Evolutionary conservation across 2,113 vertebrate species (phyloP), one percentile per base, ranked within the genome.

Genomic region (Poeciliopsis prolifica): DNA sequence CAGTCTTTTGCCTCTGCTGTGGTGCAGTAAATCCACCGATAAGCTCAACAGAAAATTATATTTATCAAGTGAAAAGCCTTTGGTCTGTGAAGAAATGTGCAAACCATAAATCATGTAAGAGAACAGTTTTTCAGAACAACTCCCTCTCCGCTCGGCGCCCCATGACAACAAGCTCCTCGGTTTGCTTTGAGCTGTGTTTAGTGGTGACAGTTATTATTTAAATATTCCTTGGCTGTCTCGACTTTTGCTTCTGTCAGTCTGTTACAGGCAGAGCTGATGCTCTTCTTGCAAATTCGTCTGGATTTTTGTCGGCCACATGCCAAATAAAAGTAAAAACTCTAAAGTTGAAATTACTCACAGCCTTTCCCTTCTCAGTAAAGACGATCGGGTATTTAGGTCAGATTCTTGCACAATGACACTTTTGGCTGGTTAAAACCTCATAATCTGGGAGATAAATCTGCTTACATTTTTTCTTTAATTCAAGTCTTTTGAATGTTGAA

Each of bases 301-400:
- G 75, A 81, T 65, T 44, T 58, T 30, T 15, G n/a, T 37, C 29
- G 61, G 65, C 60, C 60, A 42, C 26, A 80, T 65, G 73, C 30
- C 54, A 61, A 44, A 77, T 66, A 65, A 10, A 54, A 76, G 62
- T 65, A 68, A 58, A 12, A 54, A 84, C 42, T 82, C 30, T 24
- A 0, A 58, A 61, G 65, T 65, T 70, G 9, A 80, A 79, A 40
- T 73, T 26, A 24, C 37, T 26, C 3, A 31, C 24, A 35, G 74
- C 70, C 60, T n/a, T 48, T 65, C 69, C 67, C 82, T 70, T 74
- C 61, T 65, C 65, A 31, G 72, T 79, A 68, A 74, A 58, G 51
- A n/a, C 15, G 86, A 30, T 4, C 4, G 40, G 69, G 86, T 88
- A 92, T 93, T 91, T 86, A 88, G 87, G 89, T 87, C 91, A 88